Evolutionary conservation across 1,140 invertebrate species (phyloP).

Genomic region (Calosoma granatense): DNA sequence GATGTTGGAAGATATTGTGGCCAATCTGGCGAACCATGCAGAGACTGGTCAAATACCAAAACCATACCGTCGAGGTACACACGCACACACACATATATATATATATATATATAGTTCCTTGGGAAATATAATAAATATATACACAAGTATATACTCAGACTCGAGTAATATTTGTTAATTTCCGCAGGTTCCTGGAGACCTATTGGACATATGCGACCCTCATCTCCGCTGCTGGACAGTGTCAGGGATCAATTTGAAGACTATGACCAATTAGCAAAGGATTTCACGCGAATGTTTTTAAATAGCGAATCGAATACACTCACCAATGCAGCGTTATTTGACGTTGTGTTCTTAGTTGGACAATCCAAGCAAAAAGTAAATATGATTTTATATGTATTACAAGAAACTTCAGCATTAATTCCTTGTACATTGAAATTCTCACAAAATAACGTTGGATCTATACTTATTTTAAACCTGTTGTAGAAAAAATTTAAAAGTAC

Average conservation of each 20-base stretch:
- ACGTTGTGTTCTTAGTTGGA: slow-evolving; percentile 83
- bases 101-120: not conserved
- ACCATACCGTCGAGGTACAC: slow-evolving; percentile 70
- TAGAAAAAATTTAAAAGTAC: too few species aligned
- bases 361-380: slow-evolving; percentile 82
- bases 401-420: too few species aligned
- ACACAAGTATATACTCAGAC: not conserved
- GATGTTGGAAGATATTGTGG: slow-evolving; percentile 91
- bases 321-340: slow-evolving; percentile 71
- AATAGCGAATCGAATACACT: slow-evolving; percentile 62
- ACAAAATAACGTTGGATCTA: too few species aligned
- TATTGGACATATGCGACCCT: slow-evolving; percentile 89
- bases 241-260: slow-evolving; percentile 88
- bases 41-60: slow-evolving; percentile 93
- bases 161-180: too few species aligned
- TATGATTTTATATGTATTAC: slow-evolving; percentile 20
- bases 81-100: not conserved
- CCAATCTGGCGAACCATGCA: slow-evolving; percentile 86
- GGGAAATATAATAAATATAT: not conserved
- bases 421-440: too few species aligned
- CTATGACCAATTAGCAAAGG: slow-evolving; percentile 86
- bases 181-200: slow-evolving; percentile 76
- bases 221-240: slow-evolving; percentile 82
- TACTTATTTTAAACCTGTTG: too few species aligned
- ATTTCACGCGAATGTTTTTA: slow-evolving; percentile 83